Conservation (phyloP, 2,113 vertebrate species). For the Nettapus auritus region DNA sequence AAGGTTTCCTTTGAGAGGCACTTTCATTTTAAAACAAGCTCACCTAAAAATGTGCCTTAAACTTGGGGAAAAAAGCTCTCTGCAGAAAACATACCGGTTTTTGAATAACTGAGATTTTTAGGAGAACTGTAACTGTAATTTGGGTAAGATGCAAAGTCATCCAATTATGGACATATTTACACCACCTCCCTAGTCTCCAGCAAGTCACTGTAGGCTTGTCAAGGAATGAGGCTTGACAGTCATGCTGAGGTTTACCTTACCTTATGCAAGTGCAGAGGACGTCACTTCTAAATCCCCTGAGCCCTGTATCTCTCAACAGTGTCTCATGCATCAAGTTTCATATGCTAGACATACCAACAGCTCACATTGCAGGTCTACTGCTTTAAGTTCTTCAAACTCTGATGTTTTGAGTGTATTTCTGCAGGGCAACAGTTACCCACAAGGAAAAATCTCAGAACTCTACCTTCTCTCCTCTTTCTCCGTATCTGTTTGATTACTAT, state of each 20-base stretch:
- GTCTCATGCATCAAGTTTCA: not conserved
- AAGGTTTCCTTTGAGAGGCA: not conserved
- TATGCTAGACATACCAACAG: not conserved
- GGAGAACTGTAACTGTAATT: not conserved
- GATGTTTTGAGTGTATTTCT: not conserved
- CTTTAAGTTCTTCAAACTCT: not conserved
- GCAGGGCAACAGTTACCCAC: not conserved
- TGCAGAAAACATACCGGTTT: not conserved
- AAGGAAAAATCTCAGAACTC: not conserved
- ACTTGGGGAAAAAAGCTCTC: accelerated
- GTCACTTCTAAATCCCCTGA: not conserved
- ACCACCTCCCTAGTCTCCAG: not conserved
- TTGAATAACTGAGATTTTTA: not conserved
- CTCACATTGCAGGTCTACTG: not conserved
- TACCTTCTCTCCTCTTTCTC: not conserved
- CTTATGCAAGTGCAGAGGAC: not conserved
- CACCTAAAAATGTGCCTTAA: not conserved
- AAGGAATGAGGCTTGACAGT: not conserved
- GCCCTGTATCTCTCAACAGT: not conserved
- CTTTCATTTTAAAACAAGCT: not conserved
- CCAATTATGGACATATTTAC: not conserved
- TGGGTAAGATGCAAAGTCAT: not conserved
- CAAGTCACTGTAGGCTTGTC: not conserved
- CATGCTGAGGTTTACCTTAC: not conserved
- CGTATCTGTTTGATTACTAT: not conserved